A percentile compares a stretch with the other conserved stretches of the same genome.
Conservation (phyloP, 1,140 invertebrate species). For the Alviniconcha marisindica region DNA sequence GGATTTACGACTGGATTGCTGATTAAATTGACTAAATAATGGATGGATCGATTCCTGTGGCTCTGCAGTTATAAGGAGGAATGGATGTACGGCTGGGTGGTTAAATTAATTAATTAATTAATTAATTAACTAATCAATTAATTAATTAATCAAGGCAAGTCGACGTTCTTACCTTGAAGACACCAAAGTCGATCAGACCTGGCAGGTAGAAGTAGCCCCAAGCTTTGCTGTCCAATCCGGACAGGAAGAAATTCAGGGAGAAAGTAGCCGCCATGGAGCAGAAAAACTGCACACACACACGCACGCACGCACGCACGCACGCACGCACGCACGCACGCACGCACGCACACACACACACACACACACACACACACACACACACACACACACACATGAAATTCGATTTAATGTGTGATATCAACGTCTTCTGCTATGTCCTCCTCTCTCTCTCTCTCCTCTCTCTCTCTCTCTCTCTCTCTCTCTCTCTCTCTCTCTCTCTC, state of each 20-base stretch:
- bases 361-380: slow-evolving; percentile 10
- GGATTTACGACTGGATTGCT: too few relatives aligned
- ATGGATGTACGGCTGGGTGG: slow-evolving; percentile 23
- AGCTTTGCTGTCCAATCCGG: slow-evolving; percentile 82
- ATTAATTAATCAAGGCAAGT: too few relatives aligned
- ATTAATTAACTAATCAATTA: too few relatives aligned
- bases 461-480: too few relatives aligned
- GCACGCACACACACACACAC: slow-evolving; percentile 10
- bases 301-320: slow-evolving; percentile 8
- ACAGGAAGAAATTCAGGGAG: slow-evolving; percentile 89
- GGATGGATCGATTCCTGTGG: too few relatives aligned
- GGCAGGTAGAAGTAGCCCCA: slow-evolving; percentile 83
- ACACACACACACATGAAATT: neutral
- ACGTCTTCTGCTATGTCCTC: too few relatives aligned
- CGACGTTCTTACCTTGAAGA: slow-evolving; percentile 58
- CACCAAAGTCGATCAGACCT: slow-evolving; percentile 95
- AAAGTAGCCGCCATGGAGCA: slow-evolving; percentile 97
- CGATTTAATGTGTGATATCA: too few relatives aligned
- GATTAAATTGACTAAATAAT: too few relatives aligned
- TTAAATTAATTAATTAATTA: too few relatives aligned
- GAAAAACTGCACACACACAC: slow-evolving; percentile 83
- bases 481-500: too few relatives aligned
- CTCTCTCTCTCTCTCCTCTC: too few relatives aligned
- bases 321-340: slow-evolving; percentile 23
- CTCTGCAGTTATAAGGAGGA: slow-evolving; percentile 1